Evolutionary conservation across 2,797 vertebrate species (phyloP).

Genomic region (Sciaenops ocellatus): DNA sequence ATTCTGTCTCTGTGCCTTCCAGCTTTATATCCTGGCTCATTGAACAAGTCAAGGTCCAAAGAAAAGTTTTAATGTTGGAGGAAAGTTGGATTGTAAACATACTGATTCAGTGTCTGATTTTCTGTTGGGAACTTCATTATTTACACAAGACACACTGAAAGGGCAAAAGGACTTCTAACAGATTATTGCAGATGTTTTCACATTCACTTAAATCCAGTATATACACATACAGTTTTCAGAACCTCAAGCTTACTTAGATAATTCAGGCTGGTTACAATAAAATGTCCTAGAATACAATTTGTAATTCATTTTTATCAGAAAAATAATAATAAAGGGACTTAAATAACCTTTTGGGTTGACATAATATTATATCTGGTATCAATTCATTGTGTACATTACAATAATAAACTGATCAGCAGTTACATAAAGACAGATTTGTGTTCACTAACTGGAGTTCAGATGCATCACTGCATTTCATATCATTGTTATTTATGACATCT

Average conservation of each 20-base stretch:
- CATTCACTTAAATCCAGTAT: constrained; percentile 44
- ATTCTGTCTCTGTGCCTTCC: constrained; percentile 52
- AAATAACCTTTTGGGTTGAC: not conserved
- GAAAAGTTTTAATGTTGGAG: constrained; percentile 44
- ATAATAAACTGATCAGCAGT: not conserved
- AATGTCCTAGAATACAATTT: not conserved
- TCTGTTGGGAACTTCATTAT: constrained; percentile 31
- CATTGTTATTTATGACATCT: too few relatives aligned
- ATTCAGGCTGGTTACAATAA: constrained; percentile 19
- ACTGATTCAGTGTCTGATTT: constrained; percentile 42
- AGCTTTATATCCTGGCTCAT: constrained; percentile 48
- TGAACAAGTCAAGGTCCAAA: constrained; percentile 40
- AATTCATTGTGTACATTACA: not conserved
- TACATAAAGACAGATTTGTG: not conserved
- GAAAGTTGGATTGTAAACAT: constrained; percentile 46
- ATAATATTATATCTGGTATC: not conserved
- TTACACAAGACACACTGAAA: constrained; percentile 52
- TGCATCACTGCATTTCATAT: not conserved
- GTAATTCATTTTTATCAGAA: not conserved
- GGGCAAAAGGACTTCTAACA: constrained; percentile 28
- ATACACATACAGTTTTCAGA: constrained; percentile 44
- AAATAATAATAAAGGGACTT: not conserved
- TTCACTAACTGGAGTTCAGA: constrained; percentile 5
- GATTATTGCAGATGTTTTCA: constrained; percentile 27
- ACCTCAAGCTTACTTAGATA: constrained; percentile 23